Percentiles rank a stretch among this genome's conserved stretches.
These are phyloP conservation scores for Acanthiza pusilla DNA, from an alignment of 2,797 vertebrate species.

Conservation along the genomic window DNA sequence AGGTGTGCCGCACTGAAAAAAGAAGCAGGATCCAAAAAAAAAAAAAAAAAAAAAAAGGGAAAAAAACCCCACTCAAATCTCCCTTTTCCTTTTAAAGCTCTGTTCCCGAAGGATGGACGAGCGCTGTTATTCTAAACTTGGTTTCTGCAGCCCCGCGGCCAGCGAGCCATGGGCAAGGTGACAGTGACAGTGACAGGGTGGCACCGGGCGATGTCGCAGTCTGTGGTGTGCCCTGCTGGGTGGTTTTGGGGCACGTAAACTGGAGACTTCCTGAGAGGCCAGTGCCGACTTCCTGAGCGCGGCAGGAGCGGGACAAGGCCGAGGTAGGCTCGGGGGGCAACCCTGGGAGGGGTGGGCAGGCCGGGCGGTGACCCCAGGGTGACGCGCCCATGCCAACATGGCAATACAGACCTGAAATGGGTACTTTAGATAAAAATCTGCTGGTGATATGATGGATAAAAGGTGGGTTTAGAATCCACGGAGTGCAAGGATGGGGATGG, in stretches of 20 bases:
- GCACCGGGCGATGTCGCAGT: neutral
- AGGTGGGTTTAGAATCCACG: accelerated
- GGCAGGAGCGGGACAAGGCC: neutral
- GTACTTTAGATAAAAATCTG: accelerated
- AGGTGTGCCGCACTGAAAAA: neutral
- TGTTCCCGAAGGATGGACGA: neutral
- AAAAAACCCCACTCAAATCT: neutral
- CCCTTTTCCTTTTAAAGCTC: constrained; percentile 51
- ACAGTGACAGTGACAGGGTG: neutral
- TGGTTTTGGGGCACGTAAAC: neutral
- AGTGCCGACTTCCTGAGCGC: neutral
- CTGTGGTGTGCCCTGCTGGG: neutral
- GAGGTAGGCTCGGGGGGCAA: constrained; percentile 1
- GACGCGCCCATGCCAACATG: accelerated
- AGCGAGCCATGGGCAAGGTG: neutral
- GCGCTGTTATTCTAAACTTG: neutral
- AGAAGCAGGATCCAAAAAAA: neutral
- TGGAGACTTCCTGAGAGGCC: constrained; percentile 10
- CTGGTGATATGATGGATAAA: accelerated
- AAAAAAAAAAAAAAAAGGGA: neutral
- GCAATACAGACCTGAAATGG: accelerated
- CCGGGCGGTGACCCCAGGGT: accelerated
- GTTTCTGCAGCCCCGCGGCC: neutral
- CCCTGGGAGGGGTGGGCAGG: accelerated
- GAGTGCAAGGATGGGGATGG: neutral